Conservation (phyloP, 1,140 invertebrate species). For the Pogonomyrmex californicus region DNA sequence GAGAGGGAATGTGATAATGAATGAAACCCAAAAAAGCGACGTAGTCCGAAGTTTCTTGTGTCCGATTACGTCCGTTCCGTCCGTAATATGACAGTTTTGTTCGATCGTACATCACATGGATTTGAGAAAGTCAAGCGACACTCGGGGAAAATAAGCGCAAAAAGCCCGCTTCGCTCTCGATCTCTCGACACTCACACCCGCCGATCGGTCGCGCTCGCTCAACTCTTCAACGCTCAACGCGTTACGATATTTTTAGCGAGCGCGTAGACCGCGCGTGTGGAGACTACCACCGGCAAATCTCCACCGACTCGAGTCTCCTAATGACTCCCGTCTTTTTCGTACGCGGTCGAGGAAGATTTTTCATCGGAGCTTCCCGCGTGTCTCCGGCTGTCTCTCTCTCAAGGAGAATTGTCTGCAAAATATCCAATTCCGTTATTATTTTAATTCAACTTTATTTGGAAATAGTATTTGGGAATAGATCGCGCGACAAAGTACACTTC, state of each 20-base stretch:
- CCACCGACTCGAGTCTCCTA: constrained; percentile 74
- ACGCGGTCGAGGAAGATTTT: no score
- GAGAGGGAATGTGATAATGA: neutral
- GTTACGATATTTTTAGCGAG: constrained; percentile 81
- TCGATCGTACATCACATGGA: neutral
- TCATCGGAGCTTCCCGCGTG: no score
- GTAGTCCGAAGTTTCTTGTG: neutral
- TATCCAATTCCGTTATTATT: constrained; percentile 50
- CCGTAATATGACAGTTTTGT: neutral
- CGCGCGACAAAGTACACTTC: neutral
- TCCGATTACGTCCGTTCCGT: no score
- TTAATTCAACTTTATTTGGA: neutral
- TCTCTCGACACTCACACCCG: constrained; percentile 57
- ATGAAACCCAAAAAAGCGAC: constrained; percentile 24
- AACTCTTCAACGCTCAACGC: constrained; percentile 9
- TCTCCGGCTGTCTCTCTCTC: no score
- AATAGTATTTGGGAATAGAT: neutral
- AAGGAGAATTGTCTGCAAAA: no score
- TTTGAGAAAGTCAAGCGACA: neutral
- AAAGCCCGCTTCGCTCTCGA: constrained; percentile 64
- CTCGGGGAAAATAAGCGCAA: neutral
- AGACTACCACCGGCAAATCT: constrained; percentile 64
- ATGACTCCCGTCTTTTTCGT: constrained; percentile 56
- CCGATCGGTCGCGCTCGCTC: constrained; percentile 22
- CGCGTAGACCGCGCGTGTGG: neutral